These are phyloP conservation scores for Gerris lacustris DNA, from an alignment of 2,888 invertebrate genomes.

Conservation along the genomic window DNA sequence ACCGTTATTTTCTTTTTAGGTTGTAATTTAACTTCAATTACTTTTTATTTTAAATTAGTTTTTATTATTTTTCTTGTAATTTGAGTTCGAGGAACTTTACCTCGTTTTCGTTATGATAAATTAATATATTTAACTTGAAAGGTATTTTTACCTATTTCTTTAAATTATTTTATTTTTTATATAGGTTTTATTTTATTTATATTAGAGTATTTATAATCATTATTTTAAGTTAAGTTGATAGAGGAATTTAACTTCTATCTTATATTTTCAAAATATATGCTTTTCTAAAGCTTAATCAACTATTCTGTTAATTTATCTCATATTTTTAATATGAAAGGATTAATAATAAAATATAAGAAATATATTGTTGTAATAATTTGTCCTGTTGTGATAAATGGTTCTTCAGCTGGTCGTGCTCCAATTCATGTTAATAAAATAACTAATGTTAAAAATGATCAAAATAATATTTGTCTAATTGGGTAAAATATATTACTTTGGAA, in stretches of 20 bases:
- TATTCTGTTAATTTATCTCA: slow-evolving; percentile 41
- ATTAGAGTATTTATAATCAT: slow-evolving; percentile 47
- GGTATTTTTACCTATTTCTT: slow-evolving; percentile 15
- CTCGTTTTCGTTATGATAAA: slow-evolving; percentile 18
- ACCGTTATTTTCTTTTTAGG: slow-evolving; percentile 49
- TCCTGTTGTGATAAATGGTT: slow-evolving; percentile 48
- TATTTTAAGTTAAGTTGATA: slow-evolving; percentile 37
- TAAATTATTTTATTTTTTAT: slow-evolving; percentile 35
- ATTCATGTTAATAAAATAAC: slow-evolving; percentile 57
- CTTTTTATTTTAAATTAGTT: slow-evolving; percentile 45
- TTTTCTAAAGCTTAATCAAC: slow-evolving; percentile 23
- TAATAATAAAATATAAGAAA: slow-evolving; percentile 46
- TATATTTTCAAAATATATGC: slow-evolving; percentile 42
- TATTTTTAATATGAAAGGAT: slow-evolving; percentile 41
- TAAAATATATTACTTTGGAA: slow-evolving; percentile 50
- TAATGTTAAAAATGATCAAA: slow-evolving; percentile 43
- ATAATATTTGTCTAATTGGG: slow-evolving; percentile 36
- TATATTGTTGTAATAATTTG: slow-evolving; percentile 50
- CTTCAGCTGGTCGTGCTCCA: slow-evolving; percentile 55
- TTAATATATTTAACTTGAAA: slow-evolving; percentile 18
- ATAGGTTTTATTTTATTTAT: slow-evolving; percentile 48
- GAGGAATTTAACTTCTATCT: slow-evolving; percentile 28
- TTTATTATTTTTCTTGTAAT: slow-evolving; percentile 50
- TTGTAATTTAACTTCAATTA: slow-evolving; percentile 39
- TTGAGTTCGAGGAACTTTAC: slow-evolving; percentile 43